These are phyloP conservation scores for Podargus strigoides DNA, from an alignment of 2,797 vertebrate genomes.

Conservation along the genomic window DNA sequence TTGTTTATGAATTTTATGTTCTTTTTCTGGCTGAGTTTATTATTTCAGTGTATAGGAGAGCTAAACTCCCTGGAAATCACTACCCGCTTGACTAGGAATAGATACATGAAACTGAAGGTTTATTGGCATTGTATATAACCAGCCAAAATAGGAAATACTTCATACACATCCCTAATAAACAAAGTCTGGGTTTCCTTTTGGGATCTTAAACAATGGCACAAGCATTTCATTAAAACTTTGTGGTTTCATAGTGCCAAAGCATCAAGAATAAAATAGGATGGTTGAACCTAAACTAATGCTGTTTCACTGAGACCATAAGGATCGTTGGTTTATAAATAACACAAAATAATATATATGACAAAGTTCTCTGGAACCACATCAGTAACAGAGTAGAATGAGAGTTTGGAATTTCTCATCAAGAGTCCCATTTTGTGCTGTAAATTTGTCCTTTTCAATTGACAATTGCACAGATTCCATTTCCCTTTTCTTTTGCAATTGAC, in stretches of 20 bases:
- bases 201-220: background rate
- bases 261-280: background rate
- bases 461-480: background rate
- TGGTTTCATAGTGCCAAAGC: background rate
- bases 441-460: background rate
- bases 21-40: slow-evolving; percentile 15
- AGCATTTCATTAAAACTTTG: slow-evolving; percentile 3
- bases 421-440: background rate
- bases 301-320: background rate
- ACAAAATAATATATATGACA: background rate
- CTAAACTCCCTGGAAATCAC: slow-evolving; percentile 24
- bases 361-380: background rate
- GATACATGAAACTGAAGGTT: background rate
- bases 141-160: slow-evolving; percentile 14
- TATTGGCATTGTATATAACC: background rate
- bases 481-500: background rate
- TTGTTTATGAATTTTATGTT: slow-evolving; percentile 28
- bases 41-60: slow-evolving; percentile 14
- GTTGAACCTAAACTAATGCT: background rate
- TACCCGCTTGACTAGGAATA: slow-evolving; percentile 18
- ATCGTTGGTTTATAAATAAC: background rate
- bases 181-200: background rate
- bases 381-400: background rate
- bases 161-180: background rate
- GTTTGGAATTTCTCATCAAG: background rate